Evolutionary conservation across 1,140 invertebrate species (phyloP).

Genomic region (Bactericera cockerelli): DNA sequence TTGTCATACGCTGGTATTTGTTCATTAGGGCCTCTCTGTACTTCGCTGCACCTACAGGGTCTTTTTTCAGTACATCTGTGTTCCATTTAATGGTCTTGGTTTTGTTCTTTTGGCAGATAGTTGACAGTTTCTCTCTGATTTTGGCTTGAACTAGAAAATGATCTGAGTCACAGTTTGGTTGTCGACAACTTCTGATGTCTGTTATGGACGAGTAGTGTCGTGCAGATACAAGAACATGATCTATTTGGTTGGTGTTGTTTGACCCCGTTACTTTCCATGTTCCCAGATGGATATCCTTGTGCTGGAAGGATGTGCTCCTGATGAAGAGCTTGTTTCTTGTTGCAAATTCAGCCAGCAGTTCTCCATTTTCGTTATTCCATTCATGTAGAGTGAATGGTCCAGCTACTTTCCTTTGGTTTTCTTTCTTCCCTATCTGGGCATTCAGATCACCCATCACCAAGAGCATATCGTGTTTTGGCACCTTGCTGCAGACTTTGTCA

Average conservation of each 20-base stretch:
- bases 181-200: constrained; percentile 11
- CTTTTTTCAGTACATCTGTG: not conserved
- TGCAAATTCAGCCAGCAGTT: no score
- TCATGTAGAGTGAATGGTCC: no score
- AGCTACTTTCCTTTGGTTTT: no score
- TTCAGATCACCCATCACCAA: no score
- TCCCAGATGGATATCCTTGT: not conserved
- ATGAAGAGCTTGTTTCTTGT: not conserved
- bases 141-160: constrained; percentile 15
- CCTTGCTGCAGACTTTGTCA: no score
- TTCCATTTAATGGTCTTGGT: no score
- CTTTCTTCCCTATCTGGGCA: no score
- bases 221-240: constrained; percentile 17
- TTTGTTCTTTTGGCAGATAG: not conserved
- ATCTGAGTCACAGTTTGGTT: constrained; percentile 15
- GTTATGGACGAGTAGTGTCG: not conserved
- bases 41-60: not conserved
- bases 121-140: constrained; percentile 10
- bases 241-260: constrained; percentile 21
- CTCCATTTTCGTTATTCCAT: no score
- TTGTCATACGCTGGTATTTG: not conserved
- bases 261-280: constrained; percentile 13
- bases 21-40: not conserved
- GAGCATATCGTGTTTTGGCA: no score
- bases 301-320: not conserved